Evolutionary conservation across 1,140 invertebrate genomes (phyloP).

Genomic region (Drosophila parvula): DNA sequence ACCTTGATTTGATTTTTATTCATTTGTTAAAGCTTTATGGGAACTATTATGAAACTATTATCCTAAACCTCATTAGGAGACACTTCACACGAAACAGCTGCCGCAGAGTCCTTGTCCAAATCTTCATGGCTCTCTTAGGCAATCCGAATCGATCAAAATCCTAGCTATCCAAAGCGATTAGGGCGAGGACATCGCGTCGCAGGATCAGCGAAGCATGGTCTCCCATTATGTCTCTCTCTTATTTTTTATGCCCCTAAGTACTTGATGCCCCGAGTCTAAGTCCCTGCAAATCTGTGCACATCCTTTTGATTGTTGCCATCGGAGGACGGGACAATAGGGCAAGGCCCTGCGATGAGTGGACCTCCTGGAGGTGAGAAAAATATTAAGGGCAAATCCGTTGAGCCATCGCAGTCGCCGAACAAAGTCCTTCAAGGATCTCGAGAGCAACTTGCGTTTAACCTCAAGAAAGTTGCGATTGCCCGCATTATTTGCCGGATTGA

Average conservation of each 20-base stretch:
- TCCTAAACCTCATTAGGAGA: slow-evolving; percentile 19
- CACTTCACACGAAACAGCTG: slow-evolving; percentile 27
- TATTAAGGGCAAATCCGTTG: slow-evolving; percentile 68
- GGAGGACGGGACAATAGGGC: slow-evolving; percentile 53
- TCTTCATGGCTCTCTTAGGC: slow-evolving; percentile 7
- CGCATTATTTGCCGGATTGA: slow-evolving; percentile 53
- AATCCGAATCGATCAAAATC: slow-evolving; percentile 14
- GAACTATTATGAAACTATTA: not conserved
- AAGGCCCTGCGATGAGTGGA: slow-evolving; percentile 65
- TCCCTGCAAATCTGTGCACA: slow-evolving; percentile 59
- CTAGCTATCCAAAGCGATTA: slow-evolving; percentile 47
- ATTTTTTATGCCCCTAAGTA: slow-evolving; percentile 48
- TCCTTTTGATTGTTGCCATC: slow-evolving; percentile 75
- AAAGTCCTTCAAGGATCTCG: slow-evolving; percentile 48
- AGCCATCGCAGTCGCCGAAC: slow-evolving; percentile 34
- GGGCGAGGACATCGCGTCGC: slow-evolving; percentile 42
- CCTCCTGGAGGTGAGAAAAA: slow-evolving; percentile 82
- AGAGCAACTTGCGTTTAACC: slow-evolving; percentile 83
- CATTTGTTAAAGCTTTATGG: not conserved
- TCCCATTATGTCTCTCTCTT: slow-evolving; percentile 40
- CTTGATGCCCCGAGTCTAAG: slow-evolving; percentile 76
- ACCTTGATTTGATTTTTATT: not conserved
- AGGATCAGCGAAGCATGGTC: slow-evolving; percentile 65
- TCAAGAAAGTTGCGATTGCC: slow-evolving; percentile 83
- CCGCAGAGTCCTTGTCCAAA: not conserved